These are phyloP conservation scores for Agriotes lineatus DNA, from an alignment of 2,888 invertebrate species.

Conservation along the genomic window DNA sequence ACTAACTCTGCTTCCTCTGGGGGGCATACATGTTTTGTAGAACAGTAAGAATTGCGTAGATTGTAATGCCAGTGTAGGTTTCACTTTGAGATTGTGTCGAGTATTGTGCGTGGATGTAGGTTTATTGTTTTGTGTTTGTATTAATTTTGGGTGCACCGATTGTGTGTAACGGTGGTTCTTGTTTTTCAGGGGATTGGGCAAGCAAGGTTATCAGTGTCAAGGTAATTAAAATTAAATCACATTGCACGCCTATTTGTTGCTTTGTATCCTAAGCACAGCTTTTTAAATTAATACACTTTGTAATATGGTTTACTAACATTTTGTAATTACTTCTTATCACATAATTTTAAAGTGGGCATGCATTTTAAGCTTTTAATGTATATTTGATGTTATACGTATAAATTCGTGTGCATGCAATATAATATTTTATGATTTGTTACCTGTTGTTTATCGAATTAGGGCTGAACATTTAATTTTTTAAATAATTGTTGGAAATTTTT, in stretches of 20 bases:
- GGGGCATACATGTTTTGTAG: slow-evolving; percentile 17
- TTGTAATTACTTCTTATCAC: no score
- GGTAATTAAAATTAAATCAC: slow-evolving; percentile 70
- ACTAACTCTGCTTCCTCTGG: slow-evolving; percentile 20
- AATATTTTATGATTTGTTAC: no score
- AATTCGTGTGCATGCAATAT: no score
- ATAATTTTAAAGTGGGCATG: no score
- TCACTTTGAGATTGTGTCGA: slow-evolving; percentile 30
- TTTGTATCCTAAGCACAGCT: slow-evolving; percentile 5
- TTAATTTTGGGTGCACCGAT: slow-evolving; percentile 50
- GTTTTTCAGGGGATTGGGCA: slow-evolving; percentile 93
- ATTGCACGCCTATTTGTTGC: slow-evolving; percentile 37
- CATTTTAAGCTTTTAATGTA: no score
- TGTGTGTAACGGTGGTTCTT: slow-evolving; percentile 56
- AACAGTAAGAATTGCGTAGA: background rate
- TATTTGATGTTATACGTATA: no score
- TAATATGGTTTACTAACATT: no score
- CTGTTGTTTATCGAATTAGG: no score
- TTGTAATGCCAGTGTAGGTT: slow-evolving; percentile 5
- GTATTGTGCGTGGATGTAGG: slow-evolving; percentile 31
- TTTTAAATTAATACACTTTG: background rate
- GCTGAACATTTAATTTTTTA: no score
- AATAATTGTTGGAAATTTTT: no score
- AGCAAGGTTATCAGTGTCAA: slow-evolving; percentile 98
- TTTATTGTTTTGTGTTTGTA: slow-evolving; percentile 44